These are phyloP conservation scores for Keiferia lycopersicella DNA, from an alignment of 2,888 invertebrate species.

Conservation along the genomic window DNA sequence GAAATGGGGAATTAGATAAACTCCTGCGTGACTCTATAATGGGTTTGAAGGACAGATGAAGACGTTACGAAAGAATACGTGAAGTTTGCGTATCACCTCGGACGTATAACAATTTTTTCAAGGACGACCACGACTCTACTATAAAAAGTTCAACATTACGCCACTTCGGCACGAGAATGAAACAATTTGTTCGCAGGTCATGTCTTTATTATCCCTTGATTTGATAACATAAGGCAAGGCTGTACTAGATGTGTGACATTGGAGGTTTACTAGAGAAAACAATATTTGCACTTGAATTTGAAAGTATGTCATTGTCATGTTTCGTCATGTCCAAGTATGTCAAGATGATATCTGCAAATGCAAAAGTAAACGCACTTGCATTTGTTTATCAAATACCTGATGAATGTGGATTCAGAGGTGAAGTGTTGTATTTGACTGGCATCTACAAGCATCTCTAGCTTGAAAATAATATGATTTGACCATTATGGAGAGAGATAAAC, in stretches of 20 bases:
- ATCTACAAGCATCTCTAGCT: no score
- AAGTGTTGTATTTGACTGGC: neutral
- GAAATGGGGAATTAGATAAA: no score
- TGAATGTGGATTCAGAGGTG: slow-evolving; percentile 6
- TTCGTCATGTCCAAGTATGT: slow-evolving; percentile 52
- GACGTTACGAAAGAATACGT: neutral
- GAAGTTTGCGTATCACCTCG: neutral
- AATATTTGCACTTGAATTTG: slow-evolving; percentile 47
- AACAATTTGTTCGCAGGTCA: slow-evolving; percentile 2
- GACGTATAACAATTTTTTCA: neutral
- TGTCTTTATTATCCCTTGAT: slow-evolving; percentile 13
- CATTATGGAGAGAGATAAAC: no score
- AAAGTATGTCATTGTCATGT: slow-evolving; percentile 70
- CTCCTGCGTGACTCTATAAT: no score
- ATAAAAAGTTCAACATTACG: neutral
- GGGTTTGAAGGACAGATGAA: neutral
- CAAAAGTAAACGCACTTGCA: slow-evolving; percentile 37
- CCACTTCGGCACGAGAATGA: neutral
- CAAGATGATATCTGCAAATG: slow-evolving; percentile 48
- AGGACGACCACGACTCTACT: neutral
- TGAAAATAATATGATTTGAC: no score
- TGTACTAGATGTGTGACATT: slow-evolving; percentile 7
- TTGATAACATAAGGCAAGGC: slow-evolving; percentile 14
- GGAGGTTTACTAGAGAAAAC: slow-evolving; percentile 14
- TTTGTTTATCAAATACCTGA: slow-evolving; percentile 25